These are phyloP conservation scores for Rhinolophus ferrumequinum DNA, from an alignment of 2,113 vertebrate species.

Conservation along the genomic window DNA sequence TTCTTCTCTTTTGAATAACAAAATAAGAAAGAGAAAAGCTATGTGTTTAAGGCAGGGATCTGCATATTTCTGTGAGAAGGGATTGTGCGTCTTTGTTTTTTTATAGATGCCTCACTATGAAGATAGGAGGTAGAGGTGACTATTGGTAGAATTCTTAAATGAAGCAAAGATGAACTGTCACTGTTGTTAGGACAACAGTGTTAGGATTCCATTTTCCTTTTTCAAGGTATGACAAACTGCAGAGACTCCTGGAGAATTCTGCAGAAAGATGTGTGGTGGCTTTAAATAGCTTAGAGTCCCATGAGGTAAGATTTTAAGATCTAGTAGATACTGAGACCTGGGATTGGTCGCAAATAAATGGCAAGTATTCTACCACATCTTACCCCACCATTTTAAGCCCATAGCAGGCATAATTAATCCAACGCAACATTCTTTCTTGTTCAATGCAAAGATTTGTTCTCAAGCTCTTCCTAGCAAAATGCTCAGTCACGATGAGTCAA, in stretches of 20 bases:
- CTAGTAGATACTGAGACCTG: not conserved
- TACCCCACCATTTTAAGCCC: not conserved
- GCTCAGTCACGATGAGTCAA: not conserved
- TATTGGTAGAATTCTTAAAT: not conserved
- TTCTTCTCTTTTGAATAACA: not conserved
- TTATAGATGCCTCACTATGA: not conserved
- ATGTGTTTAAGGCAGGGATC: not conserved
- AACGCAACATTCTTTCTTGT: not conserved
- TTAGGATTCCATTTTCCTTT: not conserved
- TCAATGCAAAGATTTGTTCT: not conserved
- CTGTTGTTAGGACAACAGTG: not conserved
- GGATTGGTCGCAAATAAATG: not conserved
- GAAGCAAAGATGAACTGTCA: not conserved
- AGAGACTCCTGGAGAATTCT: not conserved
- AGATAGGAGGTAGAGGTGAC: not conserved
- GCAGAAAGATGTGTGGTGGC: not conserved
- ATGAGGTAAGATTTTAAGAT: not conserved
- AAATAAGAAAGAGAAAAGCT: not conserved
- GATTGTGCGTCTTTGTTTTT: not conserved
- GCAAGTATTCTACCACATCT: not conserved
- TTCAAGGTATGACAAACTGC: not conserved
- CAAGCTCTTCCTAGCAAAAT: not conserved
- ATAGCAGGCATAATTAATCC: not conserved
- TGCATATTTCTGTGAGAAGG: not conserved
- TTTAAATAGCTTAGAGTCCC: not conserved